Percentiles rank a stretch among this genome's conserved stretches.
Conservation (phyloP, 1,140 invertebrate species). For the Drosophila micromelanica region DNA sequence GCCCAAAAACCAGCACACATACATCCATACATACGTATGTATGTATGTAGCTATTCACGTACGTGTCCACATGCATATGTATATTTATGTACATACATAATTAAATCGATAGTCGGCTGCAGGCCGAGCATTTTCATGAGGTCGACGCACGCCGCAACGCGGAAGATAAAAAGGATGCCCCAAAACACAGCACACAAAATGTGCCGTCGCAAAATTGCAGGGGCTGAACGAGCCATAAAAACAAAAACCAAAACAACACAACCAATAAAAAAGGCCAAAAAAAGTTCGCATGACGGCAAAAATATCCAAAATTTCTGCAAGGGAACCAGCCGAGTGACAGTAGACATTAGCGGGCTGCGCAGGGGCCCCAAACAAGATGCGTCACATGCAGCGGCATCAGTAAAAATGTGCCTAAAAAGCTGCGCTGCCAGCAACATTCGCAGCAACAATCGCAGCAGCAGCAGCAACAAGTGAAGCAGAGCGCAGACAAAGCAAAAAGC, state of each 20-base stretch:
- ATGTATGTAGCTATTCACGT: not conserved
- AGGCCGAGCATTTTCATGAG: constrained; percentile 25
- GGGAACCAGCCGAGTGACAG: constrained; percentile 48
- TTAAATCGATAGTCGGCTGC: constrained; percentile 53
- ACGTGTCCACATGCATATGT: constrained; percentile 1
- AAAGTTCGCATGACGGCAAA: constrained; percentile 51
- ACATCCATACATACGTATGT: constrained; percentile 7
- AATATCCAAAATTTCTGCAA: constrained; percentile 78
- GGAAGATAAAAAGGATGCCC: constrained; percentile 82
- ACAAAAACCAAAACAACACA: constrained; percentile 23
- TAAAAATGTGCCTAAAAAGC: constrained; percentile 67
- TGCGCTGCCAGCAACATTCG: constrained; percentile 24
- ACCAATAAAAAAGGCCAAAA: constrained; percentile 18
- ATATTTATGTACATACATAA: constrained; percentile 36
- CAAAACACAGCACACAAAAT: constrained; percentile 58
- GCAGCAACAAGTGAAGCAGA: constrained; percentile 72
- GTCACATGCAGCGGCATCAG: constrained; percentile 60
- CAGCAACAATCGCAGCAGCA: constrained; percentile 5
- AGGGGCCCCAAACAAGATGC: constrained; percentile 51
- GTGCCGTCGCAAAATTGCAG: constrained; percentile 66
- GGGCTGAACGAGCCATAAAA: constrained; percentile 55
- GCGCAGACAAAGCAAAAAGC: constrained; percentile 49
- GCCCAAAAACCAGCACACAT: constrained; percentile 30
- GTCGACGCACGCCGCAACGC: constrained; percentile 71
- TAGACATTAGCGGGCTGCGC: constrained; percentile 12